Evolutionary conservation across 2,797 vertebrate species (phyloP).

Genomic region (Choloepus didactylus): DNA sequence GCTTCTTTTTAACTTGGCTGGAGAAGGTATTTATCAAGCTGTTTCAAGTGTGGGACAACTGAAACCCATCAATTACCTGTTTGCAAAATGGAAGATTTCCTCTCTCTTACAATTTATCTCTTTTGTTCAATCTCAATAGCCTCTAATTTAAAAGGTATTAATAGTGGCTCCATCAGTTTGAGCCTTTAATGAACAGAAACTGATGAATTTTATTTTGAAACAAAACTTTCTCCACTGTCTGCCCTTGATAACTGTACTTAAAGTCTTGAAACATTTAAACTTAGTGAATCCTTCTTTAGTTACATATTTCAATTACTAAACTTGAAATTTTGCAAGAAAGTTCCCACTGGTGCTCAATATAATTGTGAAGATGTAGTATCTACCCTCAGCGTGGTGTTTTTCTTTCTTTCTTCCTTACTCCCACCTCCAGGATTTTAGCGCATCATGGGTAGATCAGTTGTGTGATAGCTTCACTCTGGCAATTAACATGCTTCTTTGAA

Average conservation of each 20-base stretch:
- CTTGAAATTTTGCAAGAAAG: neutral
- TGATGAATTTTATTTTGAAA: conserved; percentile 27
- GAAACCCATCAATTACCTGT: conserved; percentile 47
- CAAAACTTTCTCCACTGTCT: conserved; percentile 22
- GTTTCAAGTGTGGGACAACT: conserved; percentile 4
- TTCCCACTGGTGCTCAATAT: neutral
- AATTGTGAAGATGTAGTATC: neutral
- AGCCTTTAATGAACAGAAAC: neutral
- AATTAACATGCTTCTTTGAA: conserved; percentile 84
- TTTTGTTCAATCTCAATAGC: neutral
- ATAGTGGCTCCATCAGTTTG: neutral
- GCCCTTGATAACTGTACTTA: neutral
- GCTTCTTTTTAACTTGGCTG: conserved; percentile 3
- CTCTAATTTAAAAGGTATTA: neutral
- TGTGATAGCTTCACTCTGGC: conserved; percentile 63
- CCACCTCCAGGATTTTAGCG: conserved; percentile 13
- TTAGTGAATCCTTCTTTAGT: neutral
- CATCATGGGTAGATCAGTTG: conserved; percentile 22
- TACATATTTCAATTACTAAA: neutral
- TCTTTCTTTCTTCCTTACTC: neutral
- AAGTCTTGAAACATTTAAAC: neutral
- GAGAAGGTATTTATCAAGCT: conserved; percentile 44
- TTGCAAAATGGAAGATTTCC: conserved; percentile 63
- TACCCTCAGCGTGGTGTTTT: neutral
- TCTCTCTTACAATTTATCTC: neutral